Conservation (phyloP, 2,113 vertebrate genomes). For the Arothron firmamentum region DNA sequence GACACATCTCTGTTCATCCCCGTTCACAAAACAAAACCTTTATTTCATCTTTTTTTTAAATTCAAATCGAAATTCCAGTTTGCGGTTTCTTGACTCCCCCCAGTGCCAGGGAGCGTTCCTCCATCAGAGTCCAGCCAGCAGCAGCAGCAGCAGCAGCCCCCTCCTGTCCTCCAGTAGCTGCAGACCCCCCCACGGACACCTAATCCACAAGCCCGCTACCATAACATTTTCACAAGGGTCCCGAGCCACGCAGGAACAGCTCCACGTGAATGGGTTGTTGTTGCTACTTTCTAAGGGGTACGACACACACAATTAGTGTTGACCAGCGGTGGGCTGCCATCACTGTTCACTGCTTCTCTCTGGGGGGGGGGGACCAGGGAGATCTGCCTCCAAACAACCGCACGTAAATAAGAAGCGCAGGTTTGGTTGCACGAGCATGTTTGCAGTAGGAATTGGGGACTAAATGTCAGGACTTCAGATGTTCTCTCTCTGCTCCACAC, state of each 20-base stretch:
- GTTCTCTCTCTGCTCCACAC: slow-evolving; percentile 38
- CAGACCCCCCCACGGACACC: slow-evolving; percentile 53
- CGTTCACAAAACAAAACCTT: too few species aligned
- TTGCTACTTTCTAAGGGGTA: slow-evolving; percentile 66
- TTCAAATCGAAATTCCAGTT: too few species aligned
- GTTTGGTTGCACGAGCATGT: neutral
- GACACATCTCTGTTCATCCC: too few species aligned
- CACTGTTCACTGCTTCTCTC: neutral
- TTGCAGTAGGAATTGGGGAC: slow-evolving; percentile 37
- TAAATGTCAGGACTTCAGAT: slow-evolving; percentile 8
- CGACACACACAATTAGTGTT: slow-evolving; percentile 70
- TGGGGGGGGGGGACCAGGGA: too few species aligned
- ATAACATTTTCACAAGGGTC: slow-evolving; percentile 75
- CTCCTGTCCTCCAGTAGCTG: slow-evolving; percentile 8
- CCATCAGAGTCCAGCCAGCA: slow-evolving; percentile 1
- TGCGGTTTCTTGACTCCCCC: slow-evolving; percentile 1
- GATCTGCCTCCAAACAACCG: neutral
- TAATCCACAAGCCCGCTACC: slow-evolving; percentile 66
- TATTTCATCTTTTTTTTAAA: too few species aligned
- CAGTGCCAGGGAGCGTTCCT: neutral
- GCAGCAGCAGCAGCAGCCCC: slow-evolving; percentile 15
- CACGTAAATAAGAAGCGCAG: neutral
- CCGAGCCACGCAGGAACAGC: slow-evolving; percentile 61
- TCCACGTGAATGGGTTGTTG: slow-evolving; percentile 63
- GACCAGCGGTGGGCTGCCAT: slow-evolving; percentile 44